Evolutionary conservation across 2,113 vertebrate genomes (phyloP), one percentile per base, ranked within the genome.

Genomic region (Capreolus pygargus): DNA sequence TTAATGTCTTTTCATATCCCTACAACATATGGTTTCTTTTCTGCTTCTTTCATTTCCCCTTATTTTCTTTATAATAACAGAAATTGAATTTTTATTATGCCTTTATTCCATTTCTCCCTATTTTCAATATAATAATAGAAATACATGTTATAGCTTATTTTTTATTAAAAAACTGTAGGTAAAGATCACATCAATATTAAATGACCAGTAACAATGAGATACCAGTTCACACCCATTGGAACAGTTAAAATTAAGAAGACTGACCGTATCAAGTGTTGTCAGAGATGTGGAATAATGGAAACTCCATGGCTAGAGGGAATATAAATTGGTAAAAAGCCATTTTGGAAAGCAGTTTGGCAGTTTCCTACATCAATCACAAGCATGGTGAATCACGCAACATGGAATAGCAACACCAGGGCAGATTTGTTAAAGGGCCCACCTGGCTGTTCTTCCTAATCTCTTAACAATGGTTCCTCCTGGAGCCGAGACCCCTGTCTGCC

Each of bases 161-260:
- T 94, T 97, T 14, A 81, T 6, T 19, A 15, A 5, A 86, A 91
- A 96, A 61, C 19, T 83, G 3, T 93, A 39, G 61, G 7, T 60
- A 87, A 64, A 55, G 9, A n/a, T 50, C 28, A 60, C 64, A 95
- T 57, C 60, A 95, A 88, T 90, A 91, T 91, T 95, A 91, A 95
- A 91, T 86, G 17, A 47, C n/a, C 47, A 45, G 30, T 5, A 11
- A 95, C 6, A 86, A 11, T 47, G 19, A 86, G 19, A 94, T 86
- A 64, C 52, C 27, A 87, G 6, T 36, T 94, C 54, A 95, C 2
- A 64, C 9, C 5, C 30, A 88, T 39, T 50, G 86, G 36, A 95
- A 91, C 27, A 82, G 6, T 92, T 94, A 84, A 93, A 87, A 67
- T 91, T 74, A 45, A 96, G 86, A 87, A 94, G 57, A 79, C 9